Evolutionary conservation across 2,113 vertebrate genomes (phyloP), one percentile per base, ranked within the genome.

Genomic region (Cathartes aura): DNA sequence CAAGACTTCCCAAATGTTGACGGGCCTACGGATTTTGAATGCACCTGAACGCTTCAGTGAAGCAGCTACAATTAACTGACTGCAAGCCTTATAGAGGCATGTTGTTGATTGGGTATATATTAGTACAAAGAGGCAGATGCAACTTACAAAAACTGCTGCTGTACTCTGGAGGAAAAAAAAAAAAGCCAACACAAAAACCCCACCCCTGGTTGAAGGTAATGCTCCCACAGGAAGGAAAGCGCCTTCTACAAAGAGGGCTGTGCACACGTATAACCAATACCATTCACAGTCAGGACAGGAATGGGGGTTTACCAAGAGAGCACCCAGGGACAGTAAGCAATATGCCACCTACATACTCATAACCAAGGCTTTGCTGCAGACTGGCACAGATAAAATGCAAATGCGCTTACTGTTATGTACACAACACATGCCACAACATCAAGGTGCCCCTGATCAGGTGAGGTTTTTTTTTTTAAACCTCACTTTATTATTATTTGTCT

Each of bases 1-100:
- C 24, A 63, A 40, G n/a, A 52, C 23, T 63, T 87, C 45, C 62
- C n/a, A 84, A 63, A n/a, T 12, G 18, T 16, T 53, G 38, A 32
- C 3, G 2, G 26, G 5, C 15, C 59, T 47, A 15, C 0, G 0
- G 42, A 14, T 58, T 87, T 72, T 53, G 58, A 47, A 53, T 5
- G 16, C 27, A 70, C 26, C 42, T 15, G 7, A 70, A 43, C 36
- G 62, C 30, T 38, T n/a, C 34, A 21, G 42, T 34, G 40, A 74
- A 56, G 21, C 36, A 79, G 8, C 38, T 52, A 22, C 52, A 34
- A 20, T 42, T 66, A 82, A 47, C 50, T 67, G 67, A 62, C 24
- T 36, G 40, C 66, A 75, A 86, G 45, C 15, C 40, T 70, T 27
- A 38, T 0, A 45, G 38, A 45, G 70, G 30, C 2, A 5, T 4